Evolutionary conservation across 2,797 vertebrate species (phyloP).

Genomic region (Poeciliopsis turneri): DNA sequence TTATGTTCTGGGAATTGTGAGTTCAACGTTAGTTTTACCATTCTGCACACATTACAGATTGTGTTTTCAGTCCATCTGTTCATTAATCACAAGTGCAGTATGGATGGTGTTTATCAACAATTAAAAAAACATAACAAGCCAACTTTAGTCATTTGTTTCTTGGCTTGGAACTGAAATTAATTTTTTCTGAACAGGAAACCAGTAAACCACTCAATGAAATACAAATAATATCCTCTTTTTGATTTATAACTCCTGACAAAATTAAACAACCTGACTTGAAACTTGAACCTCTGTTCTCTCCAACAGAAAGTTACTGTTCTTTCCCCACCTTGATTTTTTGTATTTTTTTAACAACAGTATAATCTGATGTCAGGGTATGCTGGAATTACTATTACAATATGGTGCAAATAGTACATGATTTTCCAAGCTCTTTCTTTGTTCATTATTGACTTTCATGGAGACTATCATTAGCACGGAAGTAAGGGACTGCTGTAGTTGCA

Average conservation of each 20-base stretch:
- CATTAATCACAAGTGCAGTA: slow-evolving; percentile 75
- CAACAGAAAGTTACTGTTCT: background rate
- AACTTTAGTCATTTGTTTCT: slow-evolving; percentile 76
- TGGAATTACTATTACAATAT: background rate
- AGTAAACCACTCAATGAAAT: slow-evolving; percentile 42
- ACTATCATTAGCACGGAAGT: background rate
- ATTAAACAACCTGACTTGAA: background rate
- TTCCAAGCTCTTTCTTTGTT: background rate
- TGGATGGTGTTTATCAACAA: slow-evolving; percentile 79
- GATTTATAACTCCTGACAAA: background rate
- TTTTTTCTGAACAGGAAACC: slow-evolving; percentile 52
- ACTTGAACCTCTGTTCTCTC: background rate
- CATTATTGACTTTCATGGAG: background rate
- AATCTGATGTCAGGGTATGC: background rate
- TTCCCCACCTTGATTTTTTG: background rate
- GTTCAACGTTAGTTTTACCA: slow-evolving; percentile 54
- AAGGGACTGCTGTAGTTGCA: background rate
- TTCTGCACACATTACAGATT: slow-evolving; percentile 69
- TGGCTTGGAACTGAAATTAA: slow-evolving; percentile 69
- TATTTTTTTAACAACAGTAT: background rate
- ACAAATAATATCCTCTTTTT: slow-evolving; percentile 6
- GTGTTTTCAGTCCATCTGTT: slow-evolving; percentile 74
- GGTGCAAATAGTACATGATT: background rate
- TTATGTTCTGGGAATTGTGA: slow-evolving; percentile 33
- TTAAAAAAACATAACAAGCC: slow-evolving; percentile 69